Evolutionary conservation across 2,113 vertebrate genomes (phyloP), one percentile per base, ranked within the genome.

Genomic region (Ameiurus melas): DNA sequence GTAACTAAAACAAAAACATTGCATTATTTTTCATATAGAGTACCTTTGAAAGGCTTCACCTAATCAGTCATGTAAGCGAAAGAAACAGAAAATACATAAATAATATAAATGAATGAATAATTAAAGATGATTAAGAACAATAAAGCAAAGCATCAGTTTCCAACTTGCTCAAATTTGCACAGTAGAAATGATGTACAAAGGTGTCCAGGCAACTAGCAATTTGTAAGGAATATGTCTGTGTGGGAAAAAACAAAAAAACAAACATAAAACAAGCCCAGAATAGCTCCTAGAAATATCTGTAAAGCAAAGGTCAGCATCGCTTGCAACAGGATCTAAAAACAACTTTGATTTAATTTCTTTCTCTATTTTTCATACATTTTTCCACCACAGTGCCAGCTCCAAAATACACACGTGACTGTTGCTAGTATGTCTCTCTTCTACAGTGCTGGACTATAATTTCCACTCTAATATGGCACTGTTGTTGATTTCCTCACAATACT

Each of bases 381-480:
- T 30, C 73, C 85, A 78, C 36, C 68, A 25, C 39, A 58, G 55
- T 75, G n/a, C 47, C 47, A 55, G 13, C 14, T 19, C 27, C 25
- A 47, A 17, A 79, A 53, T 79, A 79, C 14, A 53, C 30, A 17
- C 27, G n/a, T 77, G 71, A 19, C 20, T 43, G 5, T 71, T 36
- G 19, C 55, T n/a, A 30, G 43, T 25, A 82, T 66, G 85, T 53
- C 82, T 84, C 39, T 57, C 53, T 60, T 51, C 25, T 57, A 51
- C 60, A 66, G 30, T 84, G 80, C 75, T 51, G 73, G 73, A 39
- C 82, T 80, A 27, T 57, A 55, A 25, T 81, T 62, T 77, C 22
- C 66, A 87, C 55, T 87, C 58, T 79, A 89, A 53, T 39, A 51
- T 77, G 80, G 33, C 62, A 77, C 6, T 71, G 82, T n/a, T 51